Percentiles rank a stretch among this genome's conserved stretches.
phyloP scores from a whole-genome alignment of 2,888 invertebrate genomes.

The Malthinus seriepunctatus region DNA sequence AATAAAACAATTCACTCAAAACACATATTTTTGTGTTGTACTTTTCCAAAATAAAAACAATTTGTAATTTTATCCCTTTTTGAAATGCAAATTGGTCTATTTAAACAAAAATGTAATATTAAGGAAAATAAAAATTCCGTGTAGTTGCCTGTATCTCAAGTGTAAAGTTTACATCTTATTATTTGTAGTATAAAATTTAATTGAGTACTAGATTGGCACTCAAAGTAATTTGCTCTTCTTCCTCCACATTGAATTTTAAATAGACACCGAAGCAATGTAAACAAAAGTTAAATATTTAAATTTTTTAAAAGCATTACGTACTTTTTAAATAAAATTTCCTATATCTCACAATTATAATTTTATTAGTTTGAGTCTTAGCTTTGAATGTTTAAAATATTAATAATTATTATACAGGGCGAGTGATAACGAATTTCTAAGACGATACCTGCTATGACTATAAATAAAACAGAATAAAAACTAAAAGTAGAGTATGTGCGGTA shows the following conservation, averaged over 20 bases:
- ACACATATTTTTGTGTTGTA: background rate
- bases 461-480: too few species aligned
- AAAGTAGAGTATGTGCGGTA: too few species aligned
- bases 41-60: too few species aligned
- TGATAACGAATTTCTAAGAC: too few species aligned
- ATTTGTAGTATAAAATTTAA: conserved; percentile 27
- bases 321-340: conserved; percentile 3
- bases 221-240: conserved; percentile 10
- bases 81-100: background rate
- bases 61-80: background rate
- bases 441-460: too few species aligned
- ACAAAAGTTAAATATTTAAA: conserved; percentile 4
- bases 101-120: too few species aligned
- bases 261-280: conserved; percentile 1
- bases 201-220: conserved; percentile 25
- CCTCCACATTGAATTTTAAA: conserved; percentile 3
- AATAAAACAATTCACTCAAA: conserved; percentile 5
- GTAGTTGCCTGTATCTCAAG: conserved; percentile 17
- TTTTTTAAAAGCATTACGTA: conserved; percentile 4
- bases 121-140: conserved; percentile 22
- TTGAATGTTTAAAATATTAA: too few species aligned
- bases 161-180: conserved; percentile 28
- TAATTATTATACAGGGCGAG: too few species aligned
- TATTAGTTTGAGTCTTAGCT: too few species aligned
- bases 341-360: background rate